Base-by-base conservation (phyloP, 2,113 vertebrate genomes). In the Miniopterus natalensis region DNA sequence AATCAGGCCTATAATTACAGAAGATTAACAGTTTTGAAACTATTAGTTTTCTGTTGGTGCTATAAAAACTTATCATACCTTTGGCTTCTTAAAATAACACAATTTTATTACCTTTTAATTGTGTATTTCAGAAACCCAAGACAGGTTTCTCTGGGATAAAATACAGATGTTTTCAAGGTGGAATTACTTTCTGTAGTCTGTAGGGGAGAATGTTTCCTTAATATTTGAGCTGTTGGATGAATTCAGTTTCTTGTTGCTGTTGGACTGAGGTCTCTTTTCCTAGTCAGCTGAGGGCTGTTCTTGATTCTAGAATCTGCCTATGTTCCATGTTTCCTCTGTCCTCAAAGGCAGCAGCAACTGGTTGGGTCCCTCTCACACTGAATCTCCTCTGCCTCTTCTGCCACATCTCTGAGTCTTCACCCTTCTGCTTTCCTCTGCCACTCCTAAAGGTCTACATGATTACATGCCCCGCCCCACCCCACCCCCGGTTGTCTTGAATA, bases 321-420 rank as follows among this genome's bases (percentile, higher is more conserved):
- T 21, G 6, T 12, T 59, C 18, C 3, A 31, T 65, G 27, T 78
- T 25, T 55, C 12, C 23, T 74, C 23, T 9, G 21, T 8, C n/a
- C 88, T 81, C 29, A 85, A 8, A 83, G 13, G 2, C 2, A 73
- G n/a, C 6, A 9, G 20, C 3, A 45, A 42, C 5, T 15, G 9
- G 2, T 14, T 4, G 25, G 57, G 11, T 20, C 6, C 20, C 36
- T 83, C 8, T 77, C n/a, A 29, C 3, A 10, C 8, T n/a, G 27
- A 84, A 31, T 68, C 29, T 49, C 31, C 73, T 31, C 3, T 65
- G 21, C 18, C n/a, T 66, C 23, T 85, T 57, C 8, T 66, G 31
- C 21, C 4, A 25, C 6, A 65, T 6, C 0, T 25, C 20, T 79
- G 51, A 49, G 14, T n/a, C 3, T 2, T 63, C 6, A 8, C 1